Evolutionary conservation across 2,888 invertebrate genomes (phyloP), one percentile per base, ranked within the genome.

Genomic region (Disparrhopalites patrizii): DNA sequence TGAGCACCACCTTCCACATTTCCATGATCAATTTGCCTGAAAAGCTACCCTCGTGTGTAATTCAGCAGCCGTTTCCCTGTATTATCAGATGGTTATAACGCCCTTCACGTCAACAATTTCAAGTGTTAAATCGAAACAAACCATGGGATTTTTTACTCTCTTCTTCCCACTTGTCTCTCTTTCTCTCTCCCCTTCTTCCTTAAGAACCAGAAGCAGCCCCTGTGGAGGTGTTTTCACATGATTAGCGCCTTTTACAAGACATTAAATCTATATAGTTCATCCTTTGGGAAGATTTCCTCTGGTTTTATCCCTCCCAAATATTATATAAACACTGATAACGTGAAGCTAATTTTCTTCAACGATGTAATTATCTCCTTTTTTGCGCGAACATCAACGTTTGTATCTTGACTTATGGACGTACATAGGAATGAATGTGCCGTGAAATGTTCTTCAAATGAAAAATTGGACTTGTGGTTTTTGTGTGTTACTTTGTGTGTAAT

Each of bases 41-140:
- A 61, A 61, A 61, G 33, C 51, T 51, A 51, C 61, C 51, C 61
- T 51, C 30, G 28, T 51, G 61, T 61, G 61, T 61, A 61, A 61
- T 61, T 61, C 61, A 61, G 61, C 61, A 61, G 61, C 61, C 61
- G 50, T 51, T 51, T 51, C 61, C 31, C 33, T 51, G 33, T 25
- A 51, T 61, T 61, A 61, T 61, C 61, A 61, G 61, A 61, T 61
- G 50, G 61, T 61, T 61, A 61, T 61, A 47, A 61, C 61, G 61
- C 61, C 61, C 43, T 51, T 51, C 60, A 60, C 60, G 60, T 60
- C 60, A 60, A 47, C 30, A 60, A 60, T 60, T 47, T 60, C 28
- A 60, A 60, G 51, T 61, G 61, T 61, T n/a, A 61, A 61, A 33
- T 61, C 61, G 30, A 61, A n/a, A 61, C 61, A 61, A 61, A 61